These are phyloP conservation scores for Scaptomyza polygonia DNA, from an alignment of 2,888 invertebrate genomes.

Conservation along the genomic window DNA sequence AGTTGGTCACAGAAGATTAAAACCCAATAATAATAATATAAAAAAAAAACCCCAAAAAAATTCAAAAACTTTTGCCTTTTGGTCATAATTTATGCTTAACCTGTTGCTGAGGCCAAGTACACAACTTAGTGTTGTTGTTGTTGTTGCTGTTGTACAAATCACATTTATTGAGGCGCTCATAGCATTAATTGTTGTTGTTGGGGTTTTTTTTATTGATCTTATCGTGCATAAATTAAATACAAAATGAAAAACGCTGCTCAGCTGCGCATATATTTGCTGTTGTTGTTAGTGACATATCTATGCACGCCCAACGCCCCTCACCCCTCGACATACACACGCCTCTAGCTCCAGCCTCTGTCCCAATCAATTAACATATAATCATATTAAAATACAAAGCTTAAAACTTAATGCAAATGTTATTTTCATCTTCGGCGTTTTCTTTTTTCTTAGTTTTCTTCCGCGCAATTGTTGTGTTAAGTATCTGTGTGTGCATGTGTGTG, in stretches of 20 bases:
- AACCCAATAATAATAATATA: conserved; percentile 24
- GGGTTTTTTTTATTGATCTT: conserved; percentile 32
- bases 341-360: neutral
- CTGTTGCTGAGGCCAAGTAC: conserved; percentile 53
- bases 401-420: conserved; percentile 23
- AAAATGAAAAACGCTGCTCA: conserved; percentile 21
- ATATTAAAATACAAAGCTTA: conserved; percentile 30
- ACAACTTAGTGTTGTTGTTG: conserved; percentile 18
- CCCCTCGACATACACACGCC: neutral
- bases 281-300: conserved; percentile 21
- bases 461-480: conserved; percentile 34
- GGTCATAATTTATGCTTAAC: conserved; percentile 74
- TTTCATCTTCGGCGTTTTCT: neutral
- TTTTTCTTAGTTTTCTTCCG: conserved; percentile 40
- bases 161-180: conserved; percentile 17
- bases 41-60: conserved; percentile 14
- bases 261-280: conserved; percentile 45
- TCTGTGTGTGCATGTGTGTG: neutral
- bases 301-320: neutral
- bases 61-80: conserved; percentile 16
- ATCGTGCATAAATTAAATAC: conserved; percentile 43
- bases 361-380: conserved; percentile 46
- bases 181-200: conserved; percentile 10
- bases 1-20: conserved; percentile 46
- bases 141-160: conserved; percentile 12